Percentiles rank a stretch among this genome's conserved stretches.
These are phyloP conservation scores for Echeneis naucrates DNA, from an alignment of 2,797 vertebrate species.

Conservation along the genomic window DNA sequence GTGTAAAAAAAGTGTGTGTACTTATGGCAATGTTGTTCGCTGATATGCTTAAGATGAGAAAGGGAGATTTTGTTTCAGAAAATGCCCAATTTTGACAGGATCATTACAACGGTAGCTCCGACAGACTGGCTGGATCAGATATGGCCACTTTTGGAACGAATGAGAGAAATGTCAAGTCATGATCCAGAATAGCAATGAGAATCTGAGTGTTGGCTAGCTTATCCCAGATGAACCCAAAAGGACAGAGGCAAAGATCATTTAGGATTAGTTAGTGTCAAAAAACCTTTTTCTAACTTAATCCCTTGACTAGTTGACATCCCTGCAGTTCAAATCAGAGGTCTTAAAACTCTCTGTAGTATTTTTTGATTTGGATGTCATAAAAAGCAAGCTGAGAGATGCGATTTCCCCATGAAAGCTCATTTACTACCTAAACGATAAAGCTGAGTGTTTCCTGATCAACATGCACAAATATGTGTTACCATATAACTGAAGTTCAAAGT, in stretches of 20 bases:
- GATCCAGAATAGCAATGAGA: conserved; percentile 71
- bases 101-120: conserved; percentile 24
- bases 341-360: conserved; percentile 11
- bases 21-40: conserved; percentile 26
- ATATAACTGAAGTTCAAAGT: conserved; percentile 30
- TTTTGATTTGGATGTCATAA: conserved; percentile 27
- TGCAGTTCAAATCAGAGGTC: conserved; percentile 15
- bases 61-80: conserved; percentile 32
- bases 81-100: conserved; percentile 34
- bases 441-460: conserved; percentile 27
- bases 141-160: conserved; percentile 59
- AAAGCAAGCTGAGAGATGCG: conserved; percentile 26
- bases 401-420: conserved; percentile 34
- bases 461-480: conserved; percentile 17
- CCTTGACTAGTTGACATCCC: conserved; percentile 40
- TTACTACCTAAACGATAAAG: conserved; percentile 23
- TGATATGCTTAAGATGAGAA: conserved; percentile 16
- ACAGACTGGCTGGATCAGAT: conserved; percentile 57
- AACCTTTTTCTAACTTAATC: conserved; percentile 43
- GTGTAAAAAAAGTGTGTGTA: neutral
- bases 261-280: conserved; percentile 33
- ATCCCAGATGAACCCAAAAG: conserved; percentile 51
- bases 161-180: conserved; percentile 72
- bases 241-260: conserved; percentile 52
- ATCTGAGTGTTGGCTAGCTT: conserved; percentile 25